Conservation (phyloP, 2,797 vertebrate genomes). For the Schizopygopsis malacanthus region DNA sequence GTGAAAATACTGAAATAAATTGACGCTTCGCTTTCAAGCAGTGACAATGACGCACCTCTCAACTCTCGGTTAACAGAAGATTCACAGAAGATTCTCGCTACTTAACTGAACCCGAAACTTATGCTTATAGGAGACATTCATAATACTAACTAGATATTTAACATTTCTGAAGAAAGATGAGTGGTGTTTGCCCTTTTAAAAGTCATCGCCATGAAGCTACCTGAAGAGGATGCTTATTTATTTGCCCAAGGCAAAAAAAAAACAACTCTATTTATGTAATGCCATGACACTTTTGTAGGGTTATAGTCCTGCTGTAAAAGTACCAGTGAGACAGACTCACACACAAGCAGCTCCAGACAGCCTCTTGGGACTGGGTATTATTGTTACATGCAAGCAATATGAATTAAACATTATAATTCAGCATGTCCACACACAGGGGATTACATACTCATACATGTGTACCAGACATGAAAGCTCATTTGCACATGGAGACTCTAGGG, state of each 20-base stretch:
- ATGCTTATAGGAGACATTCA: background rate
- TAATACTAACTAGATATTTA: background rate
- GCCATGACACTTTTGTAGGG: background rate
- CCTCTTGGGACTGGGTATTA: background rate
- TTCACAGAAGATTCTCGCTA: no score
- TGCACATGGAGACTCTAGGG: constrained; percentile 15
- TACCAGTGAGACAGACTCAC: background rate
- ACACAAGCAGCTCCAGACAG: background rate
- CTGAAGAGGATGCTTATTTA: background rate
- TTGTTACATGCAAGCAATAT: background rate
- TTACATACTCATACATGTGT: background rate
- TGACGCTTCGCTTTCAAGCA: background rate
- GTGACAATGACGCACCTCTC: background rate
- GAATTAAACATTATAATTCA: background rate
- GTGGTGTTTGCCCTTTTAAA: background rate
- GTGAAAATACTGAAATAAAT: constrained; percentile 13
- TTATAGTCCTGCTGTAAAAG: background rate
- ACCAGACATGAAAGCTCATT: constrained; percentile 11
- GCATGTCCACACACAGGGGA: background rate
- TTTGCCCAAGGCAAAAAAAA: background rate
- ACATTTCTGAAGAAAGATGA: background rate
- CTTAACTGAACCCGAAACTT: background rate
- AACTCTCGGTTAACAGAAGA: background rate
- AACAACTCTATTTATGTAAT: background rate
- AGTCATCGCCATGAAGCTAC: background rate